A percentile compares a stretch with the other conserved stretches of the same genome.
Evolutionary conservation across 1,140 invertebrate genomes (phyloP).

Genomic region (Solenopsis invicta): DNA sequence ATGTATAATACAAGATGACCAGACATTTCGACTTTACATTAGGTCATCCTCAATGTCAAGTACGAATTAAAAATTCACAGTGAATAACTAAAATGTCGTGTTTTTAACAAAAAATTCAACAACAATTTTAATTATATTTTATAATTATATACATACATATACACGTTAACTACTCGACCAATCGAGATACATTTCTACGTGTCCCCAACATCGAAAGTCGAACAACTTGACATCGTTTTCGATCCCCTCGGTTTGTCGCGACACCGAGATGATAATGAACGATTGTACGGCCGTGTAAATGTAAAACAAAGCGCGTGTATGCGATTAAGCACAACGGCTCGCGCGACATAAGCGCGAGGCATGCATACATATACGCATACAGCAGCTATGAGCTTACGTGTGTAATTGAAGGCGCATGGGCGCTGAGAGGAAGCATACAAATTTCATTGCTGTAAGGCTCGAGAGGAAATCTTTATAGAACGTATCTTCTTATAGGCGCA

Average conservation of each 20-base stretch:
- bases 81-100: no score
- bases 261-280: slow-evolving; percentile 12
- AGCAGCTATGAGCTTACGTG: slow-evolving; percentile 1
- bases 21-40: no score
- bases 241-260: slow-evolving; percentile 4
- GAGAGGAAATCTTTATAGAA: slow-evolving; percentile 75
- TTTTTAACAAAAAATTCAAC: no score
- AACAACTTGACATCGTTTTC: neutral
- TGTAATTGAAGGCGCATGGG: neutral
- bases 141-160: neutral
- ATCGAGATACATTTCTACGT: neutral
- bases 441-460: slow-evolving; percentile 73
- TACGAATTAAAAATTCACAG: no score
- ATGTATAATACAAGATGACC: no score
- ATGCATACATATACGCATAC: slow-evolving; percentile 23
- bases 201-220: neutral
- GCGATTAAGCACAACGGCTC: neutral
- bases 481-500: slow-evolving; percentile 84
- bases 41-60: no score
- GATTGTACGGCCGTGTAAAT: slow-evolving; percentile 23
- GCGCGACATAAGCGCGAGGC: neutral
- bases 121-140: neutral
- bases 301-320: slow-evolving; percentile 16
- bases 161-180: neutral
- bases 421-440: slow-evolving; percentile 48